These are phyloP conservation scores for Pseudoatta argentina DNA, from an alignment of 1,140 invertebrate species.

Conservation along the genomic window DNA sequence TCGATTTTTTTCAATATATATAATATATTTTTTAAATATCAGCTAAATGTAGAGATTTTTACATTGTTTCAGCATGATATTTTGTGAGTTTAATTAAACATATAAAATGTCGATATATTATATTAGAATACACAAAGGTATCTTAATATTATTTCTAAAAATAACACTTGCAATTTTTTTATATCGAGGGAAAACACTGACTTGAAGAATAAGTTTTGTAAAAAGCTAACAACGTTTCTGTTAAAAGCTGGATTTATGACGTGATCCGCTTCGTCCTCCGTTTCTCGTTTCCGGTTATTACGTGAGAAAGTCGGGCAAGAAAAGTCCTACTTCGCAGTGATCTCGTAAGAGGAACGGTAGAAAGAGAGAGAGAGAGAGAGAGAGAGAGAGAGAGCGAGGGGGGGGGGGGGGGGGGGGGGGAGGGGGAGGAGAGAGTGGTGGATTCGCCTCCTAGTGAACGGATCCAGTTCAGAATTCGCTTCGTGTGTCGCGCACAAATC, in stretches of 20 bases:
- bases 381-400: too few species aligned
- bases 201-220: constrained; percentile 9
- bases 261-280: constrained; percentile 65
- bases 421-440: background rate
- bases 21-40: background rate
- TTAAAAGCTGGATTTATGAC: constrained; percentile 64
- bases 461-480: constrained; percentile 67
- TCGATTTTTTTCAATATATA: background rate
- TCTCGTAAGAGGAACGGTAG: constrained; percentile 1
- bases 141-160: background rate
- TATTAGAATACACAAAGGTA: background rate
- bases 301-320: constrained; percentile 73
- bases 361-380: background rate
- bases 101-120: background rate
- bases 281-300: constrained; percentile 75
- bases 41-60: background rate
- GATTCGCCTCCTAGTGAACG: constrained; percentile 58
- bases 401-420: too few species aligned
- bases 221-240: background rate
- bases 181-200: background rate
- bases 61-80: background rate
- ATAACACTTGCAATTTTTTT: background rate
- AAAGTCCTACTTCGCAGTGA: constrained; percentile 58
- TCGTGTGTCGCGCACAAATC: constrained; percentile 39
- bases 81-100: background rate